Base-by-base conservation (phyloP, 2,797 vertebrate species). In the Taeniopygia guttata region DNA sequence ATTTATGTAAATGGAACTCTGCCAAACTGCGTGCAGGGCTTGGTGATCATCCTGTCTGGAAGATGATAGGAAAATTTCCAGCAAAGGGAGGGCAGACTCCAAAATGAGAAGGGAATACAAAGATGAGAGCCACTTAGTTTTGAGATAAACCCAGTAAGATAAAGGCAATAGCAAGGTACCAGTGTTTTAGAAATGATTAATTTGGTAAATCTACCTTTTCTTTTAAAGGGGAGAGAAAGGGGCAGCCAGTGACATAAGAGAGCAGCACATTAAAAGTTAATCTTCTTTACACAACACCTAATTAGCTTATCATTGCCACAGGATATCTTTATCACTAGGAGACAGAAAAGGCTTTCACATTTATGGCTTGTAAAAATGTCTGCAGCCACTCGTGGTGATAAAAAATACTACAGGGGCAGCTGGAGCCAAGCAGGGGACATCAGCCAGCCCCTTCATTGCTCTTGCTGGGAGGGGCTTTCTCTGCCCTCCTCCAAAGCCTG, bases 191-290 rank as follows among this genome's bases (percentile, higher is more conserved):
- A 81, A 91, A 89, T 81, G 7, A 85, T 84, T 69, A 49, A 88
- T 89, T 86, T 86, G 74, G 77, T 30, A 72, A 80, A 93, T 56
- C 60, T 74, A 63, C 49, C 68, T 56, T 80, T 89, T 69, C 25
- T 82, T 89, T 85, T 63, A 64, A 72, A 90, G 51, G 46, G 49
- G 30, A 58, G 72, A 66, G 89, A 63, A 92, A 80, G 76, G 75
- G 64, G 51, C 78, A 92, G 84, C 43, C 72, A 48, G 90, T 70
- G 78, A 90, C 75, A 86, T 5, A 87, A 86, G 93, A 94, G 84
- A 94, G 70, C 75, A 84, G 13, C 87, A 76, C 85, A 94, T 94
- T 79, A 90, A 89, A 95, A 95, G 75, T 92, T 96, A 95, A 91
- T 95, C 90, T 85, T 74, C 92, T 91, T 95, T 79, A 93, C 7